phyloP scores from a whole-genome alignment of 2,113 vertebrate genomes.

The Chlorodrepanis virens region DNA sequence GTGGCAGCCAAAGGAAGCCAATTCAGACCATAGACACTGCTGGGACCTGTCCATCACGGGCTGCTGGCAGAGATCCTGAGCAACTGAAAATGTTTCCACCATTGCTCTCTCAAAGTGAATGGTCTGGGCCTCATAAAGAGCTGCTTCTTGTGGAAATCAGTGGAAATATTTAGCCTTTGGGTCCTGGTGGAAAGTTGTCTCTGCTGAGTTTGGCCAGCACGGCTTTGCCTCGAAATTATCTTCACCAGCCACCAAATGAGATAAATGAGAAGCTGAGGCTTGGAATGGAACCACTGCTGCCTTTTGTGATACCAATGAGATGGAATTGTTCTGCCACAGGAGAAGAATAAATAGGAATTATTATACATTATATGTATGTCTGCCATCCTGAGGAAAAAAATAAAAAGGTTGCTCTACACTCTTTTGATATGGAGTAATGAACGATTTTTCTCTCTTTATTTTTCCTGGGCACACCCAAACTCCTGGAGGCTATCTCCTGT shows the following conservation, averaged over 20 bases:
- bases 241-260: neutral
- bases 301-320: constrained; percentile 1
- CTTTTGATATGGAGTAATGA: neutral
- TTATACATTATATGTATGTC: neutral
- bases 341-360: neutral
- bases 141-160: constrained; percentile 20
- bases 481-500: constrained; percentile 2
- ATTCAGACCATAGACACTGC: neutral
- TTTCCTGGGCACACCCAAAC: neutral
- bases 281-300: neutral
- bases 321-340: neutral
- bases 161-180: constrained; percentile 17
- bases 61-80: constrained; percentile 3
- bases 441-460: neutral
- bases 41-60: neutral
- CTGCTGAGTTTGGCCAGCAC: neutral
- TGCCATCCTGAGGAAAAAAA: neutral
- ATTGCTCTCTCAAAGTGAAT: neutral
- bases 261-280: neutral
- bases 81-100: constrained; percentile 12
- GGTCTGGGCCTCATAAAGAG: constrained; percentile 4
- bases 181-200: neutral
- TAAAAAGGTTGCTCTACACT: neutral
- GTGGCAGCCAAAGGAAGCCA: neutral
- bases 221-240: neutral